Percentiles rank a stretch among this genome's conserved stretches.
Conservation (phyloP, 2,113 vertebrate genomes). For the Proterorhinus semilunaris region DNA sequence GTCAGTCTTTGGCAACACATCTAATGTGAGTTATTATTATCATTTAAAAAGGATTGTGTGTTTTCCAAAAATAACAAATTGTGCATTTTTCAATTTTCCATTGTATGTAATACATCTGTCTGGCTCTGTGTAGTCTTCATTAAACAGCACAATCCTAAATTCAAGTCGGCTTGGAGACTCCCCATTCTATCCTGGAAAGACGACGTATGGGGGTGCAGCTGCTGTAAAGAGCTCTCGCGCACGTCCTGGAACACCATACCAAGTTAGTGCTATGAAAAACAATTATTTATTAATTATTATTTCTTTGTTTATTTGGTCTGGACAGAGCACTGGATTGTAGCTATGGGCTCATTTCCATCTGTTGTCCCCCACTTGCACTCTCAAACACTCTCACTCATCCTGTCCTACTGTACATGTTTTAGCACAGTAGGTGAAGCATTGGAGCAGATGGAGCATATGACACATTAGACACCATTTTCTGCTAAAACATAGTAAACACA, state of each 20-base stretch:
- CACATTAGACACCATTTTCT: no score
- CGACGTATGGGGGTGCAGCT: constrained; percentile 92
- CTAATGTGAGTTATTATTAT: constrained; percentile 81
- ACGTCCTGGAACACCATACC: constrained; percentile 82
- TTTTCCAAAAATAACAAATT: background rate
- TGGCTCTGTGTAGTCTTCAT: constrained; percentile 69
- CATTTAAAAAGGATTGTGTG: background rate
- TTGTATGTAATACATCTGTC: constrained; percentile 2
- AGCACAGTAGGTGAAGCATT: no score
- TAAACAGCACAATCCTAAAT: constrained; percentile 86
- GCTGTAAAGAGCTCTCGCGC: constrained; percentile 76
- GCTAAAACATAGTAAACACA: no score
- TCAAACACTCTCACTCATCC: no score
- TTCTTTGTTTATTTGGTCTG: no score
- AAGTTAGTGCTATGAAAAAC: constrained; percentile 70
- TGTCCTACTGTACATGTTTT: no score
- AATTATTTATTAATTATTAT: no score
- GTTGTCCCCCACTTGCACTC: no score
- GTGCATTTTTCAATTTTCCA: background rate
- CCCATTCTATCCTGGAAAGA: constrained; percentile 96
- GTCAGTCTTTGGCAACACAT: constrained; percentile 90
- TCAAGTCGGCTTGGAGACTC: constrained; percentile 93
- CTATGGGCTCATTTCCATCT: no score
- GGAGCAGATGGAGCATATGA: no score
- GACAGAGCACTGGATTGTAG: no score